Conservation (phyloP, 2,113 vertebrate genomes). For the Pelmatolapia mariae region DNA sequence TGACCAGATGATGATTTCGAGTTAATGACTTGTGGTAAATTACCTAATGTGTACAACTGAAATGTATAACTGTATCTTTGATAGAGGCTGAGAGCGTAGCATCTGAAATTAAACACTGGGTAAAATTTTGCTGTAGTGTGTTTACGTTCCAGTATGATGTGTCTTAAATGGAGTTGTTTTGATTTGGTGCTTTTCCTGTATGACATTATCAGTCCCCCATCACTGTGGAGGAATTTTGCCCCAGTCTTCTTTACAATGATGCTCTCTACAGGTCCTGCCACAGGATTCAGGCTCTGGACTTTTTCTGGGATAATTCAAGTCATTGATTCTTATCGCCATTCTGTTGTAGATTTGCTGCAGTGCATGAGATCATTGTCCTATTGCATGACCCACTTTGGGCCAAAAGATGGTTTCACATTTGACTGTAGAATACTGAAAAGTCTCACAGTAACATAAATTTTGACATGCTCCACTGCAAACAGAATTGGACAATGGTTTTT, state of each 20-base stretch:
- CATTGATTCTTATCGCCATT: neutral
- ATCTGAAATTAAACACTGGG: no score
- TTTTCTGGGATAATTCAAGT: no score
- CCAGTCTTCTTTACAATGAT: no score
- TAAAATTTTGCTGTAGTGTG: no score
- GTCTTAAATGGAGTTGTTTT: no score
- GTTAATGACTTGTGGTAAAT: neutral
- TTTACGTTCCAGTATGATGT: no score
- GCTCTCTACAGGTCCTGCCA: no score
- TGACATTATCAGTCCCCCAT: no score
- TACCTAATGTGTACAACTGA: neutral
- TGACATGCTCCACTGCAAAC: neutral
- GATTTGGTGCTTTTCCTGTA: no score
- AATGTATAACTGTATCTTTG: neutral
- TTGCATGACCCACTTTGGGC: neutral
- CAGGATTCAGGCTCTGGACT: neutral
- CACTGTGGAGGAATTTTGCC: no score
- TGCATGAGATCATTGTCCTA: neutral
- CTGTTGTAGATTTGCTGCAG: neutral
- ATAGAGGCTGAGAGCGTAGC: neutral
- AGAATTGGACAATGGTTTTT: neutral
- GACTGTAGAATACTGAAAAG: neutral
- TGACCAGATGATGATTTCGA: neutral
- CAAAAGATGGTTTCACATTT: neutral
- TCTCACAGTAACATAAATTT: neutral